Base-by-base conservation (phyloP, 2,888 invertebrate genomes). In the Pollenia angustigena region DNA sequence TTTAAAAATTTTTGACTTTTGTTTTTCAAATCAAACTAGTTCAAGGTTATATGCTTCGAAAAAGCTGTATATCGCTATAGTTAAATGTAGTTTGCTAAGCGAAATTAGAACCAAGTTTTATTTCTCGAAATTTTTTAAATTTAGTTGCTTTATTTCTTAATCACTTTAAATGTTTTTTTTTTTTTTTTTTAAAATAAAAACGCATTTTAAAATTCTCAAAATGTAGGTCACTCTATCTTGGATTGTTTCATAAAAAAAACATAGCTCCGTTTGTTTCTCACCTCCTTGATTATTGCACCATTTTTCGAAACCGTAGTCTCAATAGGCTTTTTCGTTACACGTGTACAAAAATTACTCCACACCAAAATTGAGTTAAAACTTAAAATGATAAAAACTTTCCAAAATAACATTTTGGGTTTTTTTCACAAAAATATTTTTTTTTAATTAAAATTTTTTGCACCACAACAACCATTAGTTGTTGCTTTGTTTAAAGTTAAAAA, bases 341-440 rank as follows among this genome's bases (percentile, higher is more conserved):
- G 64, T 52, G 79, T 75, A 66, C 83, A 86, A 76, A 60, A 40
- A 58, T 81, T 52, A 72, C 75, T 23, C 64, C 76, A 69, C 44
- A 52, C 75, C 50, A 62, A 46, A 4, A 72, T 11, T 3, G 60
- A 72, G 40, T 72, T 54, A 48, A 81, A 52, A 74, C 75, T 56
- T 71, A 81, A 71, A 40, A 60, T 18, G 11, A 83, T 64, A 54
- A 64, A 86, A 68, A 76, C 1, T 54, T 69, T 66, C 68, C 69
- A 86, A 71, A 85, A 75, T 72, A 80, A 72, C 85, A 85, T 85
- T 50, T 56, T 71, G 23, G 7, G 32, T 32, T 72, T 58, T 58
- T 9, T 32, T 23, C 7, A 32, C 11, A 62, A 54, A 56, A 14
- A 64, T 64, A 52, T 10, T 48, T 40, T n/a, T 14, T 11, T 46